Base-by-base conservation (phyloP, 2,888 invertebrate species). In the Orchestes rusci region DNA sequence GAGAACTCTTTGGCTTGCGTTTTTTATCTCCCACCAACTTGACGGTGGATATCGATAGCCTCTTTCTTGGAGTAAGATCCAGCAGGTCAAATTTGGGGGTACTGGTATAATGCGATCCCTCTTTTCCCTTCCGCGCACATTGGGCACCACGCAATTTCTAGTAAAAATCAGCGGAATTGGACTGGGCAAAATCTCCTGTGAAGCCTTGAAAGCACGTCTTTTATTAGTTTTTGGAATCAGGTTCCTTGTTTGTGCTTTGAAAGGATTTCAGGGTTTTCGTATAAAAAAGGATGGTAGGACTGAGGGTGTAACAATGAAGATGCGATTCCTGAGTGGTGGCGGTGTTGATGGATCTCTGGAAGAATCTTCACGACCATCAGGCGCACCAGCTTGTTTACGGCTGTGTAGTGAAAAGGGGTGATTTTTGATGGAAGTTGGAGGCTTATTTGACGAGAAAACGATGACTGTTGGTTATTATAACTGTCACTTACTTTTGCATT, bases 301-400 rank as follows among this genome's bases (percentile, higher is more conserved):
- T 5, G 40, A 23, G 74, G 70, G 56, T 87, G 86, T 28, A 87
- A 69, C 60, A 88, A 86, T 2, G 86, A 85, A 50, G 73, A 71
- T 63, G 57, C n/a, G n/a, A 52, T 65, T 70, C 54, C 76, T 65
- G 20, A 70, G 62, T 12, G 82, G 82, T 13, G 82, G 75, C 2
- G 84, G 83, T 52, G 80, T 78, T 45, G 77, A 75, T 0, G 85
- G 84, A 43, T 86, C 65, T 3, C 79, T 79, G 1, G 84, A 80
- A 16, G 72, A 1, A 74, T 68, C 88, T 10, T 88, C 87, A 56
- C 84, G 77, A 12, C 89, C 88, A 59, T 89, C 89, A 1, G 89
- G 89, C 59, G 87, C 88, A 5, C 88, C 89, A 5, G 87, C 88
- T 53, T 82, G 69, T 59, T 89, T 88, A 18, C 88, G 73, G 62